These are phyloP conservation scores for Arvicanthis niloticus DNA, from an alignment of 2,113 vertebrate genomes.

Conservation along the genomic window DNA sequence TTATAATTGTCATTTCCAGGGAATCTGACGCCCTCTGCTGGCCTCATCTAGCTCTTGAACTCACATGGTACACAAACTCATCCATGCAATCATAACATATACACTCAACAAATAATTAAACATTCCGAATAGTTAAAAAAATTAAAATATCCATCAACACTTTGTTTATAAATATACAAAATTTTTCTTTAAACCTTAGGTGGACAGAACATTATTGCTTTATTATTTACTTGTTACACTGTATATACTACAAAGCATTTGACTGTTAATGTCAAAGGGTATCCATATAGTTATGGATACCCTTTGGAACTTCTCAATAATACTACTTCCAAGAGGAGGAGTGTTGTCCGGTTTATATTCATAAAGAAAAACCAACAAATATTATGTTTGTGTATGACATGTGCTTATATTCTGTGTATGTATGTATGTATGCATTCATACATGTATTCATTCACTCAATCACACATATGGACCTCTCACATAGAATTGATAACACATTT, in stretches of 20 bases:
- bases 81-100: not conserved
- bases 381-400: not conserved
- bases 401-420: not conserved
- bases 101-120: not conserved
- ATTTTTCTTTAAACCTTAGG: constrained; percentile 29
- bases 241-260: not conserved
- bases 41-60: not conserved
- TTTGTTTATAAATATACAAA: not conserved
- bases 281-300: too few species aligned
- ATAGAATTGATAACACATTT: not conserved
- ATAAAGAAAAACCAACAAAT: not conserved
- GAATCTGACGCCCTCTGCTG: not conserved
- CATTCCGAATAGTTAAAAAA: not conserved
- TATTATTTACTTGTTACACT: not conserved
- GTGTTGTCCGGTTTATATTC: not conserved
- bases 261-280: not conserved
- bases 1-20: not conserved
- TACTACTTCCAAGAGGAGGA: not conserved
- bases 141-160: not conserved
- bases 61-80: not conserved
- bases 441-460: rapidly evolving
- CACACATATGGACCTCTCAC: not conserved
- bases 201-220: not conserved
- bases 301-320: not conserved
- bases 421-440: rapidly evolving